Base-by-base conservation (phyloP, 2,113 vertebrate genomes). In the Piprites chloris region DNA sequence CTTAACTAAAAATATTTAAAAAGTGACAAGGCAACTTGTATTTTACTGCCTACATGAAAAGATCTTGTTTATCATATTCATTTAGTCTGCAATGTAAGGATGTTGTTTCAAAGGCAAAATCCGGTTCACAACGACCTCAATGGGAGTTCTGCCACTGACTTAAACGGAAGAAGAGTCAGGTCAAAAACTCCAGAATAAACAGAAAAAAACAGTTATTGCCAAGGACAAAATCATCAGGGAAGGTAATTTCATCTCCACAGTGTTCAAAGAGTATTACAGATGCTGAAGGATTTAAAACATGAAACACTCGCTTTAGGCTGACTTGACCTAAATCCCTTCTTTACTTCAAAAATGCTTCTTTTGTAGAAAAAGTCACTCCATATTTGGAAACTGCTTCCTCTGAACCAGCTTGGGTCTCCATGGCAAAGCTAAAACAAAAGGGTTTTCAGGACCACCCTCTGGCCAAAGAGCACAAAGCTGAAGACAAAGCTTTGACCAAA, bases 381-480 rank as follows among this genome's bases (percentile, higher is more conserved):
- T 76, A 71, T 46, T 76, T 83, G 69, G 96, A 96, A 84, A 75
- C 22, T 53, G 52, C 67, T 30, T 42, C 95, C 9, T 93, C 97
- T 55, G 96, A 98, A 90, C 98, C 99, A 73, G 95, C 97, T 73
- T 99, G 99, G 99, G 91, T 99, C 78, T 98, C 98, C 27, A 42
- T 98, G 97, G 98, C 98, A 90, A 99, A 98, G 95, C 98, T 98
- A 79, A 99, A 98, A 76, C 98, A 98, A 88, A 99, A 92, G 87
- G 91, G 97, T 93, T 99, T 98, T 88, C 98, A 97, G 76, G 97
- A 97, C 16, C 96, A 96, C 39, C 91, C 95, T 7, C 91, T 98
- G 72, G 75, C 75, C 63, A 96, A 95, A 95, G 96, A 96, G 66
- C 81, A n/a, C n/a, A 92, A 78, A 85, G 32, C 32, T 50, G 98